Evolutionary conservation across 2,797 vertebrate genomes (phyloP), one percentile per base, ranked within the genome.

Genomic region (Pelodytes ibericus): DNA sequence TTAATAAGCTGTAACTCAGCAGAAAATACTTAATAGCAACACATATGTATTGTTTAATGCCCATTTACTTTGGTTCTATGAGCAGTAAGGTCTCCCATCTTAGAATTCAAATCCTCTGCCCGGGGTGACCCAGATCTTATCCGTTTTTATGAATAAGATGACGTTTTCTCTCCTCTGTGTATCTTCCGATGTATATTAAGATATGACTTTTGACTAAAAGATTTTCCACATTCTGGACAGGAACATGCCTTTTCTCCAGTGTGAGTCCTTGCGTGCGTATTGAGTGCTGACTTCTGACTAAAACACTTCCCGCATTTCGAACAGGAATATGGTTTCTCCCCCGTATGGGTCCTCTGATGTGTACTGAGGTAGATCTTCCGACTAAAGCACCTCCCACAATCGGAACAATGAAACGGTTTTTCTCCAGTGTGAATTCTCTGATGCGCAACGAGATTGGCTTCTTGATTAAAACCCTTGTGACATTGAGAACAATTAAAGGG

Each of bases 341-440:
- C 82, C 0, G 82, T 85, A 70, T 85, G 82, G 61, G 80, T 83
- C 36, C 85, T 74, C 77, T 84, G 81, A n/a, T 83, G 86, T 18
- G 83, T 80, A 4, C 83, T 77, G 39, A 87, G 81, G 30, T 86
- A 82, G 11, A 84, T 81, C 36, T 80, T 86, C 49, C 80, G 84
- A 26, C 71, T 81, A 56, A 86, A 86, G 66, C 82, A 80, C 41
- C 86, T 87, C 56, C 82, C 80, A 78, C 84, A 84, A 71, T 84
- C 84, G 0, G 74, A 75, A 63, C 85, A 86, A 49, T 76, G 73
- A 47, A 82, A 84, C 13, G 84, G 82, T 71, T 87, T 87, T 74
- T 83, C 86, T 71, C 86, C 83, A 25, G 82, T 82, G 39, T 86
- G 86, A 75, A 81, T 82, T 60, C 75, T 84, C 30, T 83, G 82